Percentiles rank a stretch among this genome's conserved stretches.
Evolutionary conservation across 1,140 invertebrate species (phyloP).

Genomic region (Epicauta chinensis): DNA sequence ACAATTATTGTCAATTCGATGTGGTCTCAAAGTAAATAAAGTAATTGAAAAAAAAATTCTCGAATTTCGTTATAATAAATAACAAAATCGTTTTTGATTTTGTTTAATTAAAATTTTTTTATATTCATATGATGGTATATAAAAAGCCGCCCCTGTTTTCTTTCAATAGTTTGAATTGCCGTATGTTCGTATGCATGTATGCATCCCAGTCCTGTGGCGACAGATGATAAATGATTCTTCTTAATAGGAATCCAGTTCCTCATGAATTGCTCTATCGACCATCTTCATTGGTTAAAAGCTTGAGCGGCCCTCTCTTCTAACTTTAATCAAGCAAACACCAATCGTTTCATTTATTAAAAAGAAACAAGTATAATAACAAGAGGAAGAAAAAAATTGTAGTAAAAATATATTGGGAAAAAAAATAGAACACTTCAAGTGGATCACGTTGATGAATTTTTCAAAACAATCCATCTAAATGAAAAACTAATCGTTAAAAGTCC

Average conservation of each 20-base stretch:
- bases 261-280: slow-evolving; percentile 31
- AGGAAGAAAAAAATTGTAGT: background rate
- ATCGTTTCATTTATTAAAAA: slow-evolving; percentile 17
- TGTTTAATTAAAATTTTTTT: too few relatives aligned
- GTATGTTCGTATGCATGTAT: slow-evolving; percentile 26
- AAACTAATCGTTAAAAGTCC: too few relatives aligned
- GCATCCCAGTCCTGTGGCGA: slow-evolving; percentile 26
- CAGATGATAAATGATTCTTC: slow-evolving; percentile 39
- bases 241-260: slow-evolving; percentile 35
- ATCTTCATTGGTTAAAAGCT: slow-evolving; percentile 30
- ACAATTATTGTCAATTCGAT: too few relatives aligned
- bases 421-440: background rate
- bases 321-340: slow-evolving; percentile 30
- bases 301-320: slow-evolving; percentile 28
- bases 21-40: too few relatives aligned
- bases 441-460: too few relatives aligned
- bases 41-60: too few relatives aligned
- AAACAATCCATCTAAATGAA: too few relatives aligned
- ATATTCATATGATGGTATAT: background rate
- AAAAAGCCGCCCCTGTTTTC: slow-evolving; percentile 19
- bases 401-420: background rate
- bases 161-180: slow-evolving; percentile 17
- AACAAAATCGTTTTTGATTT: too few relatives aligned
- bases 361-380: too few relatives aligned
- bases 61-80: too few relatives aligned